A percentile compares a stretch with the other conserved stretches of the same genome.
These are phyloP conservation scores for Amphimallon solstitiale DNA, from an alignment of 2,888 invertebrate species.

Conservation along the genomic window DNA sequence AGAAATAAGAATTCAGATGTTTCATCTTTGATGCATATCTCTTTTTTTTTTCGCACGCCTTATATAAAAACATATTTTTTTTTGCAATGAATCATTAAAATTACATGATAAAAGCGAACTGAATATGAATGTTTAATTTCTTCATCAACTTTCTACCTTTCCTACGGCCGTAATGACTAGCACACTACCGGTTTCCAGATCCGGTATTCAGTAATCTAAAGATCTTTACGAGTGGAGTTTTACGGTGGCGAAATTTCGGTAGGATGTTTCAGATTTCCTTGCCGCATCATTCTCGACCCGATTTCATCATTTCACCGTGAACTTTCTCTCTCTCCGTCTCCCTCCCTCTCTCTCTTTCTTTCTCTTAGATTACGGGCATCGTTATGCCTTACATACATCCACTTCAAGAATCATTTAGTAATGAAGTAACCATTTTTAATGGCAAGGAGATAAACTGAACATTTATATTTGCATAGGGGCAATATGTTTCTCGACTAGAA, in stretches of 20 bases:
- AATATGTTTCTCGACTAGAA: not conserved
- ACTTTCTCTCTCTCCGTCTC: no score
- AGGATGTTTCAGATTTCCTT: constrained; percentile 3
- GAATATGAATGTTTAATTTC: constrained; percentile 2
- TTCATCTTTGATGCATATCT: no score
- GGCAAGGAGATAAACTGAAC: constrained; percentile 1
- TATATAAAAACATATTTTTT: no score
- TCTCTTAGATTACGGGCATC: not conserved
- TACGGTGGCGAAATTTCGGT: constrained; percentile 3
- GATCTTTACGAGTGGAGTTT: constrained; percentile 7
- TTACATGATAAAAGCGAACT: not conserved
- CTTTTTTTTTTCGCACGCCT: no score
- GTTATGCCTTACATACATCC: no score
- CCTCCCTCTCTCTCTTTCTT: no score
- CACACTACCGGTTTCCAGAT: not conserved
- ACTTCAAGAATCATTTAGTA: not conserved
- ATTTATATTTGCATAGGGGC: not conserved
- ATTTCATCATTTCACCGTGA: not conserved
- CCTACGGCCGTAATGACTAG: not conserved
- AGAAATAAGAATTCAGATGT: no score
- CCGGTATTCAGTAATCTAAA: constrained; percentile 3
- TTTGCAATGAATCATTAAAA: not conserved
- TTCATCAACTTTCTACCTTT: not conserved
- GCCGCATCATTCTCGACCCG: not conserved
- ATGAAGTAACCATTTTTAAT: not conserved